phyloP scores from a whole-genome alignment of 2,113 vertebrate genomes.

The Willisornis vidua region DNA sequence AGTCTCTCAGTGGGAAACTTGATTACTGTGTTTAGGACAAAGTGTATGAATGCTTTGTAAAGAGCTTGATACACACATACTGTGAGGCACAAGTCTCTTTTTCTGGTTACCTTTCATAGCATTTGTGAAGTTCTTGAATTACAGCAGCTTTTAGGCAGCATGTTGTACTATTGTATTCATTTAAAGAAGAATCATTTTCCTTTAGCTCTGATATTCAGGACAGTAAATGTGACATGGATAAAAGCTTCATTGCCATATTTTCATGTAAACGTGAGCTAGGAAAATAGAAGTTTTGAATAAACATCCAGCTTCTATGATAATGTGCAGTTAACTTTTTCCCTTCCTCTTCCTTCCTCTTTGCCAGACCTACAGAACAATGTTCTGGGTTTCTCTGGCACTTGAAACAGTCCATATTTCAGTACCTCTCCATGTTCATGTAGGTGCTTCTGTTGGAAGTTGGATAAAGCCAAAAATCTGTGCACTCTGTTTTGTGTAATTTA shows the following conservation, averaged over 20 bases:
- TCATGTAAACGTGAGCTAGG: neutral
- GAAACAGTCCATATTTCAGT: neutral
- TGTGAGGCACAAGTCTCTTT: neutral
- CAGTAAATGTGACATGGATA: neutral
- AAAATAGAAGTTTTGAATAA: neutral
- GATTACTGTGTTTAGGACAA: constrained; percentile 66
- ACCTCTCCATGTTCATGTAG: accelerated
- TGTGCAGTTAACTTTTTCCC: neutral
- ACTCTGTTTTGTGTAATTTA: neutral
- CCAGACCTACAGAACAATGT: neutral
- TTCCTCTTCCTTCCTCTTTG: neutral
- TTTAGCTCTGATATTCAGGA: neutral
- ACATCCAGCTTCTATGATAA: neutral
- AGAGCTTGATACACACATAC: constrained; percentile 22
- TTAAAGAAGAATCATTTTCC: neutral
- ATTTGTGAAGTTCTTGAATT: constrained; percentile 32
- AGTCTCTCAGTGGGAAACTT: constrained; percentile 48
- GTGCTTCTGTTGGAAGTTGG: neutral
- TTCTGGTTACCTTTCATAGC: constrained; percentile 4
- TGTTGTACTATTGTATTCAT: neutral
- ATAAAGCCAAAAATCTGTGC: neutral
- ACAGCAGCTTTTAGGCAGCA: neutral
- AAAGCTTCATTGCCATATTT: neutral
- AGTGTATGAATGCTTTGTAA: constrained; percentile 44
- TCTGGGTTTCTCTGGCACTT: neutral